Conservation (phyloP, 2,888 invertebrate genomes). For the Agrochola macilenta region DNA sequence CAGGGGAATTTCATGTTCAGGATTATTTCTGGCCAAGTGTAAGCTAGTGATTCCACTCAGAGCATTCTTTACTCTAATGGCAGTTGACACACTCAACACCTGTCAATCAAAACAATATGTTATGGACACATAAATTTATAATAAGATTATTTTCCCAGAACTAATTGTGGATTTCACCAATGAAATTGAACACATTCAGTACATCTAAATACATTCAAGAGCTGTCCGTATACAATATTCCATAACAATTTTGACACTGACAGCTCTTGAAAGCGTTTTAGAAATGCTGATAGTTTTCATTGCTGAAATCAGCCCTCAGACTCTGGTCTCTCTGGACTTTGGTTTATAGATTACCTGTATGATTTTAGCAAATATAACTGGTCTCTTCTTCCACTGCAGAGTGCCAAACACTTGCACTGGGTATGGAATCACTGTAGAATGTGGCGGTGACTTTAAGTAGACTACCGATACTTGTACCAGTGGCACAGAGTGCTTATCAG, state of each 20-base stretch:
- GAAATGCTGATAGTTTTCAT: too few species aligned
- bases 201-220: too few species aligned
- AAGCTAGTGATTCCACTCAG: conserved; percentile 65
- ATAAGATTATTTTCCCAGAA: neutral
- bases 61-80: conserved; percentile 71
- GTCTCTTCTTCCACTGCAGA: conserved; percentile 79
- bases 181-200: too few species aligned
- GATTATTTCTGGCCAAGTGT: conserved; percentile 67
- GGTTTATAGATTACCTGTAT: conserved; percentile 74
- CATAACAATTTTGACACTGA: too few species aligned
- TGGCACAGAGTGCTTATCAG: conserved; percentile 56
- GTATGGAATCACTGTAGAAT: conserved; percentile 76
- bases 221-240: too few species aligned
- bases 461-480: conserved; percentile 75
- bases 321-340: neutral
- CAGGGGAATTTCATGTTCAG: conserved; percentile 23
- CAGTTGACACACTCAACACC: conserved; percentile 72
- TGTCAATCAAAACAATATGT: conserved; percentile 48
- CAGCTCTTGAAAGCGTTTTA: too few species aligned
- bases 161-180: too few species aligned
- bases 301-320: too few species aligned
- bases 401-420: conserved; percentile 84
- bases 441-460: conserved; percentile 72
- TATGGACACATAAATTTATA: neutral
- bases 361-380: conserved; percentile 80